Conservation (phyloP, 2,888 invertebrate species). For the Epinotia demarniana region DNA sequence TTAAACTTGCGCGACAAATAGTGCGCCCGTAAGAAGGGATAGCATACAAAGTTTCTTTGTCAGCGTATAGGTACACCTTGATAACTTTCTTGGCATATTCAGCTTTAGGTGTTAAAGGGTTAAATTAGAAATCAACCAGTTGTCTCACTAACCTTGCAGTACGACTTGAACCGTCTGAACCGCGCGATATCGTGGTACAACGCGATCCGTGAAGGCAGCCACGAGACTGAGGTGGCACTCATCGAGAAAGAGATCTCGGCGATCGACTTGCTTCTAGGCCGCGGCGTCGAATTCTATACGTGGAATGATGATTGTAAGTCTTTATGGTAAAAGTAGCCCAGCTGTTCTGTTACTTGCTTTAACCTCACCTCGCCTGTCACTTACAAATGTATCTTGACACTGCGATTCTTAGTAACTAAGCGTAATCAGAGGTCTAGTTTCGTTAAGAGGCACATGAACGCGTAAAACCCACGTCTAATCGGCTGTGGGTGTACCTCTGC, state of each 20-base stretch:
- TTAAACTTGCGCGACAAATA: no score
- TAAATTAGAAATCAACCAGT: not conserved
- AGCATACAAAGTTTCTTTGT: not conserved
- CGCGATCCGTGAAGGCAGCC: constrained; percentile 88
- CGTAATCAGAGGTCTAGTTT: no score
- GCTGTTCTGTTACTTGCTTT: no score
- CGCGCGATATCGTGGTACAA: constrained; percentile 94
- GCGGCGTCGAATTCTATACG: constrained; percentile 88
- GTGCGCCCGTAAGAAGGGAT: no score
- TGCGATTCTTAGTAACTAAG: no score
- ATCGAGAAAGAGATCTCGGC: constrained; percentile 89
- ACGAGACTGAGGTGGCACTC: constrained; percentile 90
- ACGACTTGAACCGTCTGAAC: constrained; percentile 82
- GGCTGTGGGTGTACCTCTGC: no score
- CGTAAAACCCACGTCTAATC: no score
- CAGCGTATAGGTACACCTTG: no score
- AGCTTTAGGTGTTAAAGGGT: not conserved
- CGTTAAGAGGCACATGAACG: no score
- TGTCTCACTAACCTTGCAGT: constrained; percentile 59
- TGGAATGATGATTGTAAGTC: constrained; percentile 92
- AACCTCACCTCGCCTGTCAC: no score
- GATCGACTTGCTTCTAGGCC: constrained; percentile 89
- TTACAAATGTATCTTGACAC: no score
- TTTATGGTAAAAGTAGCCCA: not conserved
- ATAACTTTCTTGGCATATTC: not conserved